These are phyloP conservation scores for Falco biarmicus DNA, from an alignment of 2,797 vertebrate genomes.

Conservation along the genomic window DNA sequence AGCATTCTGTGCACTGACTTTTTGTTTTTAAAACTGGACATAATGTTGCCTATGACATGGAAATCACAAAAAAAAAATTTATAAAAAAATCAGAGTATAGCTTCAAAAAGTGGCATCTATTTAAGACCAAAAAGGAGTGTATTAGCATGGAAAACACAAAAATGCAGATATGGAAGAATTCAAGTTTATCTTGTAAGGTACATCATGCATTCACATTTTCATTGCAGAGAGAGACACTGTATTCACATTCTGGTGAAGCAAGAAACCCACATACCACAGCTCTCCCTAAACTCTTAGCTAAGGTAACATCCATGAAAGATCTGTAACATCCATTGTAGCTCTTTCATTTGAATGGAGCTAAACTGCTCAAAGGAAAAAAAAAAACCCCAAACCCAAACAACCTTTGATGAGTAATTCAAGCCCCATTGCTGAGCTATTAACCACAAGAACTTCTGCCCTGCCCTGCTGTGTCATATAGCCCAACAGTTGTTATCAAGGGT, in stretches of 20 bases:
- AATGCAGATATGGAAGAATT: conserved; percentile 43
- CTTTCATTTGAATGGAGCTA: neutral
- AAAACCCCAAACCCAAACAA: neutral
- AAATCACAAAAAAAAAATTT: conserved; percentile 8
- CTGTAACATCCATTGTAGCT: neutral
- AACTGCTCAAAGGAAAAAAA: neutral
- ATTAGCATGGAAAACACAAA: conserved; percentile 33
- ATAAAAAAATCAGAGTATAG: neutral
- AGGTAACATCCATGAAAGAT: neutral
- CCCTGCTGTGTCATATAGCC: neutral
- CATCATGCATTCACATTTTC: conserved; percentile 60
- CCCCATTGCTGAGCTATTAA: neutral
- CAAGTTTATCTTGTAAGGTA: conserved; percentile 52
- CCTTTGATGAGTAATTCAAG: conserved; percentile 31
- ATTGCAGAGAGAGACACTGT: conserved; percentile 42
- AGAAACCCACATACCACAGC: conserved; percentile 1
- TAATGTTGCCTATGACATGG: conserved; percentile 4
- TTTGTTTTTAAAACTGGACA: conserved; percentile 50
- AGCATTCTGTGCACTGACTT: neutral
- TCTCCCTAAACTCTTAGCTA: neutral
- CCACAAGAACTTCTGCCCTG: neutral
- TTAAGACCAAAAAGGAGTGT: neutral
- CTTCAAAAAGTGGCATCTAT: conserved; percentile 32
- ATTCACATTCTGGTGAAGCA: conserved; percentile 42
- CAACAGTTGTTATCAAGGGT: neutral